Conservation (phyloP, 2,113 vertebrate genomes). For the Sylvicapra grimmia region DNA sequence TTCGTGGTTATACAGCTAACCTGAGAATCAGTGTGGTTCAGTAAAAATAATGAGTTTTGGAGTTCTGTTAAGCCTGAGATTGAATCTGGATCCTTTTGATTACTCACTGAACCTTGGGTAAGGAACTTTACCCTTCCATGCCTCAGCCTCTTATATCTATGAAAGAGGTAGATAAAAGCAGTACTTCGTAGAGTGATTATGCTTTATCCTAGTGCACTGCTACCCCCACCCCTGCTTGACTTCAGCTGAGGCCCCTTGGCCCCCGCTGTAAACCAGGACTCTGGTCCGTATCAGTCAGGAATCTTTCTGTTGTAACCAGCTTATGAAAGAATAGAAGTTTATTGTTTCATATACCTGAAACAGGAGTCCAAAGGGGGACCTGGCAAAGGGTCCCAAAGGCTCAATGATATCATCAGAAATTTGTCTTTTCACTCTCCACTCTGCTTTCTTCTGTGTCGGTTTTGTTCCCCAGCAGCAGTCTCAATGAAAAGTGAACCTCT, state of each 20-base stretch:
- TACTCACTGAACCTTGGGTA: not conserved
- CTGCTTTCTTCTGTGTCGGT: not conserved
- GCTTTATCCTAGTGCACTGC: not conserved
- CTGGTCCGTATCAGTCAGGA: not conserved
- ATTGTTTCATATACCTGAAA: conserved; percentile 26
- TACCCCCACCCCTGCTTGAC: not conserved
- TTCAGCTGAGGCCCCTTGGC: not conserved
- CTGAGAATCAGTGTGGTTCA: not conserved
- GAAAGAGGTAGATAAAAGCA: not conserved
- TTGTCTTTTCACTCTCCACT: not conserved
- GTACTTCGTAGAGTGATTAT: not conserved
- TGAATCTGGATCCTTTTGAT: not conserved
- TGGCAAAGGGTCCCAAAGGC: not conserved
- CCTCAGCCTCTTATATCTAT: not conserved
- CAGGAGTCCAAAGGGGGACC: conserved; percentile 51
- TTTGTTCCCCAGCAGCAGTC: not conserved
- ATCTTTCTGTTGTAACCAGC: not conserved
- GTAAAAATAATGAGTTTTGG: not conserved
- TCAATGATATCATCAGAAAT: not conserved
- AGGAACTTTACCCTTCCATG: not conserved
- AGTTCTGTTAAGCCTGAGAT: not conserved
- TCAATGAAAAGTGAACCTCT: not conserved
- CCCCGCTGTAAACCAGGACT: not conserved
- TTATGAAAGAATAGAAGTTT: conserved; percentile 28
- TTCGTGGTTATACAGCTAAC: not conserved